These are phyloP conservation scores for Calyptomena viridis DNA, from an alignment of 2,113 vertebrate species.

Conservation along the genomic window DNA sequence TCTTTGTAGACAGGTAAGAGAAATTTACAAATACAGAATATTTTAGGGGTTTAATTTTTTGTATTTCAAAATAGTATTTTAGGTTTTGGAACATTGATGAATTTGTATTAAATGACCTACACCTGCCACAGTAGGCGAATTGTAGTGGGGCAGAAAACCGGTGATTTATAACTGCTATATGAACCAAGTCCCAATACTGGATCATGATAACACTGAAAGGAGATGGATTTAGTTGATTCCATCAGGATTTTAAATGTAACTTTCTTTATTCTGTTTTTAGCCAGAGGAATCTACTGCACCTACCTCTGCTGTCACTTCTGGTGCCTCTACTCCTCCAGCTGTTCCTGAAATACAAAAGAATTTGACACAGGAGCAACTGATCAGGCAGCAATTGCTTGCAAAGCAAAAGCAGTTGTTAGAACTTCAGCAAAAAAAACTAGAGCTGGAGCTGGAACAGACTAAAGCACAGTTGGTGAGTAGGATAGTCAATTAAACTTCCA, in stretches of 20 bases:
- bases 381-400: conserved; percentile 94
- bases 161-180: background rate
- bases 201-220: background rate
- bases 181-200: background rate
- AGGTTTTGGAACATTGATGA: background rate
- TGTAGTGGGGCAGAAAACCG: background rate
- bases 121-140: background rate
- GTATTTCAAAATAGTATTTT: background rate
- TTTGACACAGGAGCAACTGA: conserved; percentile 93
- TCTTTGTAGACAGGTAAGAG: conserved; percentile 1
- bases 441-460: conserved; percentile 97
- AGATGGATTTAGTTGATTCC: background rate
- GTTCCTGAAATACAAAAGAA: conserved; percentile 83
- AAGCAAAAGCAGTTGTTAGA: conserved; percentile 98
- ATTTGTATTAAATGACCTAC: background rate
- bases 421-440: conserved; percentile 98
- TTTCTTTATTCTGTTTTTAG: conserved; percentile 73
- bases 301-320: conserved; percentile 71
- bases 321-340: conserved; percentile 68
- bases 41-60: background rate
- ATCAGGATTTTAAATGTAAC: background rate
- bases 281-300: conserved; percentile 83
- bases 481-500: background rate
- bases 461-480: conserved; percentile 94
- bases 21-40: background rate